Evolutionary conservation across 1,140 invertebrate genomes (phyloP).

Genomic region (Gyrodactylus bullatarudis): DNA sequence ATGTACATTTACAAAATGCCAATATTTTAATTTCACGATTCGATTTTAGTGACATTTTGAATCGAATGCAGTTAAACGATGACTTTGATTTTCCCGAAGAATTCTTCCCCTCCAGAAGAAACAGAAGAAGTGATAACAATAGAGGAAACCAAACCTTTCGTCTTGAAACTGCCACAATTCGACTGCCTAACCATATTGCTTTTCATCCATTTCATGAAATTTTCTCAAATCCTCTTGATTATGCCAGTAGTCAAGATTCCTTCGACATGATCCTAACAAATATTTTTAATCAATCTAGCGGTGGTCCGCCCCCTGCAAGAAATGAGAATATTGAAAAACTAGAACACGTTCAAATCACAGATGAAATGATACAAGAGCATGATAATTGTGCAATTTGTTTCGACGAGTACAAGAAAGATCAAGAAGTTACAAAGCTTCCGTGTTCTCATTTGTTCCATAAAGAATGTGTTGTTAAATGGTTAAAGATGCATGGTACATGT

Average conservation of each 20-base stretch:
- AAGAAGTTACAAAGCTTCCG: neutral
- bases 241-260: neutral
- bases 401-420: neutral
- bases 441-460: neutral
- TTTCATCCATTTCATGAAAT: neutral
- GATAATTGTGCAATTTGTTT: neutral
- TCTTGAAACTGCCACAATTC: neutral
- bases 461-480: neutral
- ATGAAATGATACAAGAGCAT: neutral
- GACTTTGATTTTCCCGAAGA: too few species aligned
- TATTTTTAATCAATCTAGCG: neutral
- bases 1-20: too few species aligned
- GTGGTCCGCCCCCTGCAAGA: neutral
- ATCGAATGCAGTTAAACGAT: too few species aligned
- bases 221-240: neutral
- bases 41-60: too few species aligned
- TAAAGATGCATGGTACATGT: conserved; percentile 1
- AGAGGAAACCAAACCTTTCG: neutral
- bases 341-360: neutral
- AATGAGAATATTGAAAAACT: neutral
- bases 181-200: neutral
- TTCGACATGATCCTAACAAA: neutral
- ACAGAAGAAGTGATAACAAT: neutral
- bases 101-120: neutral
- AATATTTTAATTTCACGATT: too few species aligned